Base-by-base conservation (phyloP, 2,888 invertebrate species). In the Mythimna pallens region DNA sequence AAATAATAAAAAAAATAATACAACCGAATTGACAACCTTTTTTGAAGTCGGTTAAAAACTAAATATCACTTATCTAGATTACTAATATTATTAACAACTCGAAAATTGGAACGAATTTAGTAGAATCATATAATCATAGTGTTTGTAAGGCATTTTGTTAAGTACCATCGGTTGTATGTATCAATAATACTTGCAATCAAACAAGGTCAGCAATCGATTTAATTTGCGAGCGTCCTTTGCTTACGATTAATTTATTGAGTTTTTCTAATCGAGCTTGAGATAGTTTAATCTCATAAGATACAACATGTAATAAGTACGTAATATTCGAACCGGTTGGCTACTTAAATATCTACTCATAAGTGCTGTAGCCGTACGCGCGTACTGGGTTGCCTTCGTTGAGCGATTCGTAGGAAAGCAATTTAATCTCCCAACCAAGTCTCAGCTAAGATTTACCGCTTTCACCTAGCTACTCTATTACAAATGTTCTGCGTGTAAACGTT, bases 311-410 rank as follows among this genome's bases (percentile, higher is more conserved):
- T 70, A 47, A 14, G 47, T 47, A 47, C 6, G 0, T 47, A 14
- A 36, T n/a, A 20, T 71, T 12, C 25, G n/a, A 72, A 71, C 70
- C 47, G 36, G 72, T 72, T 40, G 9, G 10, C 47, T 50, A 58
- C 50, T 66, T 3, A 68, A 20, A 25, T 68, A n/a, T 43, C 22
- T 64, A 65, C 22, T 36, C 67, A n/a, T 36, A 20, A 47, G 47
- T 47, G 6, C n/a, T 59, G 66, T 14, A 14, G 34, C 66, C 25
- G 25, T 25, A 25, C 25, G 25, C 25, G 25, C 50, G 50, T n/a
- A 20, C 36, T 66, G 34, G 36, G 7, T 52, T 14, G 25, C 50
- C 47, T 50, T 66, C 22, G 3, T 12, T 34, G 34, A 3, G 9
- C 22, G 17, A 22, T 22, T 47, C 12, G 20, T 22, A 67, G 22